Conservation (phyloP, 2,113 vertebrate genomes). For the Pipra filicauda region DNA sequence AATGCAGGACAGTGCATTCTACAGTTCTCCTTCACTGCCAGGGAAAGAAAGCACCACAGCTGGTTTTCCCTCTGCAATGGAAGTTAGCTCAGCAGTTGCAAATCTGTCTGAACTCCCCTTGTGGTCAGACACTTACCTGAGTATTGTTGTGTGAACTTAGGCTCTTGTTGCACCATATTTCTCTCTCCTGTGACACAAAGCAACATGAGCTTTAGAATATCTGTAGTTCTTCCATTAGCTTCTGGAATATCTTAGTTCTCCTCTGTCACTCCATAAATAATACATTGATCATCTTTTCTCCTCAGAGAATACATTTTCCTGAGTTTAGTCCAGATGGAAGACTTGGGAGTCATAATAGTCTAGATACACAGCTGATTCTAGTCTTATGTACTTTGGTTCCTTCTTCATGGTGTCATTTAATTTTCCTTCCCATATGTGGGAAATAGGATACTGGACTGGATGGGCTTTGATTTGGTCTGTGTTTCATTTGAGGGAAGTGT, state of each 20-base stretch:
- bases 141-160: fast-evolving
- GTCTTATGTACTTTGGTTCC: not conserved
- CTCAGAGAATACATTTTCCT: conserved; percentile 12
- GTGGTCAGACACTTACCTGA: not conserved
- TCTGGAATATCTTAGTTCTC: not conserved
- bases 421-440: conserved; percentile 27
- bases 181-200: not conserved
- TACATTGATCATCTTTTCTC: not conserved
- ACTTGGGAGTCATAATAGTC: not conserved
- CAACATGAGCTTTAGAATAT: not conserved
- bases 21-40: not conserved
- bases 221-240: not conserved
- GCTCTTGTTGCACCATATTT: not conserved
- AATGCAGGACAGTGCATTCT: not conserved
- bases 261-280: conserved; percentile 30
- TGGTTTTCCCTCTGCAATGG: not conserved
- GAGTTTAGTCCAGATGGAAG: conserved; percentile 28
- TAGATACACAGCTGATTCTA: conserved; percentile 7
- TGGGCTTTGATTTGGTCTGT: conserved; percentile 44
- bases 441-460: conserved; percentile 25
- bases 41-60: not conserved
- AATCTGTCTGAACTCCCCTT: not conserved
- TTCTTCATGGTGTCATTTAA: conserved; percentile 1
- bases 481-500: conserved; percentile 13
- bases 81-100: not conserved